A percentile compares a stretch with the other conserved stretches of the same genome.
These are phyloP conservation scores for Cydia pomonella DNA, from an alignment of 1,140 invertebrate genomes.

Conservation along the genomic window DNA sequence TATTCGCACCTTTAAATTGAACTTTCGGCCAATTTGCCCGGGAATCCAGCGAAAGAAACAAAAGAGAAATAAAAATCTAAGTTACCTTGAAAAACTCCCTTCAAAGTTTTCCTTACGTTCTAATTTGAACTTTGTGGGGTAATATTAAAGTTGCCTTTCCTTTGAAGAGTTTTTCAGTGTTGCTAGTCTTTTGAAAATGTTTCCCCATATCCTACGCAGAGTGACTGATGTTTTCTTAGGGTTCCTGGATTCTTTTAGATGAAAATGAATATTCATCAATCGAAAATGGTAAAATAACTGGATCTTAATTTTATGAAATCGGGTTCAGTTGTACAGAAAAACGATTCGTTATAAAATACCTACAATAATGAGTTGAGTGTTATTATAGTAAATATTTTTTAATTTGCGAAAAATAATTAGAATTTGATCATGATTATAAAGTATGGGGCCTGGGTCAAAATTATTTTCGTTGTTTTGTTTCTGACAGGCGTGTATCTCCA, in stretches of 20 bases:
- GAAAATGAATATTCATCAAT: not conserved
- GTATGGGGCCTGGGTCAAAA: too few species aligned
- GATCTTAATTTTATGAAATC: not conserved
- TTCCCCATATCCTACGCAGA: not conserved
- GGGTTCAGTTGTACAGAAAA: not conserved
- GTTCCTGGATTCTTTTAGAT: not conserved
- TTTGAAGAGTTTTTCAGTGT: not conserved
- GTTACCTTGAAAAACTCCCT: not conserved
- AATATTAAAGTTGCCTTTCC: not conserved
- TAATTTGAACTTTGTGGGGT: not conserved
- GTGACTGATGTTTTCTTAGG: constrained; percentile 8
- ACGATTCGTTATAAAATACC: too few species aligned
- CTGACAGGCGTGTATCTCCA: too few species aligned
- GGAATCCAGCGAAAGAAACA: constrained; percentile 9
- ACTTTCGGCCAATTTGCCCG: not conserved
- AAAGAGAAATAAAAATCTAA: not conserved
- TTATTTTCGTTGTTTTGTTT: too few species aligned
- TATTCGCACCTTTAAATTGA: constrained; percentile 5
- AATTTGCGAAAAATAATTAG: too few species aligned
- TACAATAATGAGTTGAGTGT: too few species aligned
- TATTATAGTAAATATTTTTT: too few species aligned
- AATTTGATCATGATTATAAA: too few species aligned
- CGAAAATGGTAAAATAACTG: not conserved
- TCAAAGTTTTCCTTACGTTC: not conserved
- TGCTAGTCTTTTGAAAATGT: not conserved